phyloP scores from a whole-genome alignment of 2,888 invertebrate genomes.

The Polia nebulosa region DNA sequence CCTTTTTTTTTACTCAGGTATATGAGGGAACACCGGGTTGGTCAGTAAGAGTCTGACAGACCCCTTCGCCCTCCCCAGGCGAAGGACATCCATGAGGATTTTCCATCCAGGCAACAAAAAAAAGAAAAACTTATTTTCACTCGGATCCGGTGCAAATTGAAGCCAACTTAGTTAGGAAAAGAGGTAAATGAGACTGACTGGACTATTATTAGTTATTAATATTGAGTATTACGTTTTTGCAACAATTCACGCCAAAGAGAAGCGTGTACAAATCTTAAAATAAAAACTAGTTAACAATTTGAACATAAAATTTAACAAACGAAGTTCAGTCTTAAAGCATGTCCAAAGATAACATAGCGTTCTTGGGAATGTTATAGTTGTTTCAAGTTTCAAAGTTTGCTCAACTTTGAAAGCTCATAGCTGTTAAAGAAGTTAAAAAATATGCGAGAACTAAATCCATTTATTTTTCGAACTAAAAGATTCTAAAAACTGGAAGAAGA shows the following conservation, averaged over 20 bases:
- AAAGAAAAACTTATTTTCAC: too few relatives aligned
- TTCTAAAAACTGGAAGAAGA: not conserved
- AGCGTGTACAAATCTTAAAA: not conserved
- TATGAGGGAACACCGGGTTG: too few relatives aligned
- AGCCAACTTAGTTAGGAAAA: too few relatives aligned
- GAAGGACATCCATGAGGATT: too few relatives aligned
- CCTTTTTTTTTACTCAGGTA: too few relatives aligned
- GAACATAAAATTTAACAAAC: slow-evolving; percentile 24
- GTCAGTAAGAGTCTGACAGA: too few relatives aligned
- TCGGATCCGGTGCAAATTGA: too few relatives aligned
- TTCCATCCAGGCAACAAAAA: too few relatives aligned
- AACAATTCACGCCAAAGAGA: not conserved
- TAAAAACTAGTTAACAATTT: slow-evolving; percentile 26
- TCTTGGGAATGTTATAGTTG: slow-evolving; percentile 25
- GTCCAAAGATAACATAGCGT: slow-evolving; percentile 42
- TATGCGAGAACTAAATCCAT: slow-evolving; percentile 42
- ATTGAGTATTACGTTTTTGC: not conserved
- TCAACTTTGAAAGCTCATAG: slow-evolving; percentile 16
- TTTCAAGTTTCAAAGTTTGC: slow-evolving; percentile 42
- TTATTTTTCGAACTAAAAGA: not conserved
- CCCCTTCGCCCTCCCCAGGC: too few relatives aligned
- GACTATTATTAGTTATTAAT: not conserved
- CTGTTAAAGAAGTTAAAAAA: slow-evolving; percentile 20
- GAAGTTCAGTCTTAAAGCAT: slow-evolving; percentile 36
- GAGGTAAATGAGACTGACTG: too few relatives aligned